A percentile compares a stretch with the other conserved stretches of the same genome.
These are phyloP conservation scores for Apotomis betuletana DNA, from an alignment of 2,888 invertebrate genomes.

Conservation along the genomic window DNA sequence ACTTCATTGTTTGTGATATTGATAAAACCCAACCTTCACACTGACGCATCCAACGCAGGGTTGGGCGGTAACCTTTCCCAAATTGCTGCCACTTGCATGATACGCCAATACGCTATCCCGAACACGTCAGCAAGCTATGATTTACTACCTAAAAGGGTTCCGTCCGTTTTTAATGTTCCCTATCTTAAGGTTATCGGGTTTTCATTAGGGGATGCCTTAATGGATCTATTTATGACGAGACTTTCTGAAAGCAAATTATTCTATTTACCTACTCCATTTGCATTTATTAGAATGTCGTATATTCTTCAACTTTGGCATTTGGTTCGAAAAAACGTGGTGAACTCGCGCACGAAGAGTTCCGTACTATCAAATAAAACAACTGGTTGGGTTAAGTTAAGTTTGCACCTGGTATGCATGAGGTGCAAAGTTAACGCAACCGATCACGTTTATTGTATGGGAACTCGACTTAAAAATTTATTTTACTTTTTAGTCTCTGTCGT, in stretches of 20 bases:
- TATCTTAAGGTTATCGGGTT: constrained; percentile 12
- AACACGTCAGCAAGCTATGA: constrained; percentile 11
- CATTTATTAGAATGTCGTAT: neutral
- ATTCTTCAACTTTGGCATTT: neutral
- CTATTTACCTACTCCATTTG: neutral
- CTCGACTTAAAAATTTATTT: no score
- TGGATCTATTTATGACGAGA: constrained; percentile 21
- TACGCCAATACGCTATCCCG: constrained; percentile 4
- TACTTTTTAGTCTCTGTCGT: no score
- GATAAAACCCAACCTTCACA: neutral
- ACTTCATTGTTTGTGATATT: neutral
- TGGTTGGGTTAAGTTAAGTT: no score
- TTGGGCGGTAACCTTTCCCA: constrained; percentile 3
- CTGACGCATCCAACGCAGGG: neutral
- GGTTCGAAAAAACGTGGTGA: neutral
- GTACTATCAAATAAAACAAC: no score
- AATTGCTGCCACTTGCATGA: constrained; percentile 26
- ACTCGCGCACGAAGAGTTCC: no score
- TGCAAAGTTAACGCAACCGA: no score
- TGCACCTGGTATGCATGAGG: no score
- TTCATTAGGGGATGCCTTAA: constrained; percentile 14
- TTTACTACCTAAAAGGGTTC: neutral
- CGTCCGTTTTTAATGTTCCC: neutral
- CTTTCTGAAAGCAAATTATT: neutral
- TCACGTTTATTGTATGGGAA: no score